These are phyloP conservation scores for Varanus salvator DNA, from an alignment of 2,113 vertebrate species.

Conservation along the genomic window DNA sequence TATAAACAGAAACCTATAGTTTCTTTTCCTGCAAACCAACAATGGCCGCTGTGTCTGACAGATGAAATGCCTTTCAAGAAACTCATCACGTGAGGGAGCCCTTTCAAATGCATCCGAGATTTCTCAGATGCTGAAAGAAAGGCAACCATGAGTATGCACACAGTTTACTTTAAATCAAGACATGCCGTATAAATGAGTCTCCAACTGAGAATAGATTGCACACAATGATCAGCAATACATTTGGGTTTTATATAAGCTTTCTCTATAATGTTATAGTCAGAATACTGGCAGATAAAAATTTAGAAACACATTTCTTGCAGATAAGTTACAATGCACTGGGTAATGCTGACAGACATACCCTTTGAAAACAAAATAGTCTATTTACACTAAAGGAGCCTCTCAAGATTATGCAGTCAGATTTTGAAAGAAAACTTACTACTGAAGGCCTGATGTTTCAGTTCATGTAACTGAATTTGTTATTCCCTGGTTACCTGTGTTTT, in stretches of 20 bases:
- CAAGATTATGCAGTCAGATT: slow-evolving; percentile 17
- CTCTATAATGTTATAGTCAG: slow-evolving; percentile 26
- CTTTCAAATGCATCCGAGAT: slow-evolving; percentile 50
- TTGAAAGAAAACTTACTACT: slow-evolving; percentile 27
- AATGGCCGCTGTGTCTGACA: slow-evolving; percentile 58
- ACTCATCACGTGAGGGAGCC: slow-evolving; percentile 35
- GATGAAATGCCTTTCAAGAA: slow-evolving; percentile 58
- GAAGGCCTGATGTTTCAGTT: slow-evolving; percentile 44
- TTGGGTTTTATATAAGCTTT: slow-evolving; percentile 31
- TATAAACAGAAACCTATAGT: slow-evolving; percentile 68
- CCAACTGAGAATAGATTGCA: slow-evolving; percentile 25
- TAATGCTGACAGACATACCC: slow-evolving; percentile 22
- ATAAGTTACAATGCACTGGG: slow-evolving; percentile 42
- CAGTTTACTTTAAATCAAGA: slow-evolving; percentile 16
- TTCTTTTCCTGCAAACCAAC: slow-evolving; percentile 54
- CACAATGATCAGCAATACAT: slow-evolving; percentile 5
- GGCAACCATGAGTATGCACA: slow-evolving; percentile 14
- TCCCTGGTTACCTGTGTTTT: slow-evolving; percentile 35
- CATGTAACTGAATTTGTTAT: slow-evolving; percentile 42
- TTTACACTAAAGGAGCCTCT: slow-evolving; percentile 13
- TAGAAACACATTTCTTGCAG: slow-evolving; percentile 27
- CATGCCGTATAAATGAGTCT: slow-evolving; percentile 16
- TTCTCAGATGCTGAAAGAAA: slow-evolving; percentile 47
- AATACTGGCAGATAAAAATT: slow-evolving; percentile 22
- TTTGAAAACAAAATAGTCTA: background rate